Conservation (phyloP, 2,888 invertebrate species). For the Lycocerus yunnanus region DNA sequence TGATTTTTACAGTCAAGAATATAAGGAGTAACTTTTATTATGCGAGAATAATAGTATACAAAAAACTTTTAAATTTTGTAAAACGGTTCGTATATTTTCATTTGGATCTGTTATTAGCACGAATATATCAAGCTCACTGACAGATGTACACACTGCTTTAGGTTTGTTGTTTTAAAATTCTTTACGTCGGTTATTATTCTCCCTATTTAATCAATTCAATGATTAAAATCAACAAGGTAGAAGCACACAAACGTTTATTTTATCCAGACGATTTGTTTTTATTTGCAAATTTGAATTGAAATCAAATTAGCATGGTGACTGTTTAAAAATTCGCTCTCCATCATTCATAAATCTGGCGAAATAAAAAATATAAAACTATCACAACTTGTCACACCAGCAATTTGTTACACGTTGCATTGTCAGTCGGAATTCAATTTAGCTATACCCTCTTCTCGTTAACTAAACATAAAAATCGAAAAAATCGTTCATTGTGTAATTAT, state of each 20-base stretch:
- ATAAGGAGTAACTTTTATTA: not conserved
- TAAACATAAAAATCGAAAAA: not conserved
- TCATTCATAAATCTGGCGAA: slow-evolving; percentile 32
- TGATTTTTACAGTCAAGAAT: not conserved
- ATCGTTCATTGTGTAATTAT: not conserved
- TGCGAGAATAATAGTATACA: slow-evolving; percentile 27
- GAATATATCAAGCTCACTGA: slow-evolving; percentile 34
- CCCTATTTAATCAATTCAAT: slow-evolving; percentile 14
- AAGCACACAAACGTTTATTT: slow-evolving; percentile 3
- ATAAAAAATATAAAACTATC: slow-evolving; percentile 27
- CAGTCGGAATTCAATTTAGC: not conserved
- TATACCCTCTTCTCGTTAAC: not conserved
- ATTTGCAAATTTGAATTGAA: slow-evolving; percentile 17
- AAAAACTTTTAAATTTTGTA: slow-evolving; percentile 35
- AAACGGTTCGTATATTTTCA: slow-evolving; percentile 37
- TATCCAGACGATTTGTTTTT: slow-evolving; percentile 9
- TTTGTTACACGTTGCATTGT: slow-evolving; percentile 17
- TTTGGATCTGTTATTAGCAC: slow-evolving; percentile 35
- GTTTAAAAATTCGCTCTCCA: slow-evolving; percentile 28
- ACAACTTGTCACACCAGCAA: slow-evolving; percentile 25
- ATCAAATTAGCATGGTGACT: slow-evolving; percentile 29
- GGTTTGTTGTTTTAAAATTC: slow-evolving; percentile 26
- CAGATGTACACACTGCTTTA: slow-evolving; percentile 35
- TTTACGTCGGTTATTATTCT: slow-evolving; percentile 13
- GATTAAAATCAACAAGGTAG: slow-evolving; percentile 6